Conservation (phyloP, 2,797 vertebrate species). For the Synaphobranchus kaupii region DNA sequence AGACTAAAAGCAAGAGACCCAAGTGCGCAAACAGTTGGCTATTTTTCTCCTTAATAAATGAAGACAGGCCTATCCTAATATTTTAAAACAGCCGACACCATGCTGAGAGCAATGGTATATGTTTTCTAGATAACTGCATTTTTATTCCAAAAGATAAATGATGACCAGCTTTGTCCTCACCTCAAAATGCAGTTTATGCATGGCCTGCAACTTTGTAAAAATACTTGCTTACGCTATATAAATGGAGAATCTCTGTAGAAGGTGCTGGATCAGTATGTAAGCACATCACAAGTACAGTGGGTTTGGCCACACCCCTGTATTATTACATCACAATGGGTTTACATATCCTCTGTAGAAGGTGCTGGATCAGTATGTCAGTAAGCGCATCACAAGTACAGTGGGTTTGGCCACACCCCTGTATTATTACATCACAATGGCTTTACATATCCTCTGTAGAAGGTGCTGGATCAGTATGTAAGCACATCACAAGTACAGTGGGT, state of each 20-base stretch:
- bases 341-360: no score
- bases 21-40: background rate
- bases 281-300: background rate
- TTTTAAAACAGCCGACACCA: background rate
- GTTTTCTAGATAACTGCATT: background rate
- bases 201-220: background rate
- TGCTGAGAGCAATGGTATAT: background rate
- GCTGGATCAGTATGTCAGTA: no score
- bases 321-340: background rate
- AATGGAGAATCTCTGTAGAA: background rate
- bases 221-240: background rate
- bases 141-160: background rate
- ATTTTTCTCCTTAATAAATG: background rate
- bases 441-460: no score
- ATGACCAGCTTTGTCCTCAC: background rate
- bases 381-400: no score
- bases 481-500: no score
- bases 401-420: no score
- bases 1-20: background rate
- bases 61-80: background rate
- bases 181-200: background rate
- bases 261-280: background rate
- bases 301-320: background rate
- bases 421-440: no score
- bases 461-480: no score